These are phyloP conservation scores for Cladopsammia gracilis DNA, from an alignment of 64 coral and sea anemone genomes.

Conservation along the genomic window DNA sequence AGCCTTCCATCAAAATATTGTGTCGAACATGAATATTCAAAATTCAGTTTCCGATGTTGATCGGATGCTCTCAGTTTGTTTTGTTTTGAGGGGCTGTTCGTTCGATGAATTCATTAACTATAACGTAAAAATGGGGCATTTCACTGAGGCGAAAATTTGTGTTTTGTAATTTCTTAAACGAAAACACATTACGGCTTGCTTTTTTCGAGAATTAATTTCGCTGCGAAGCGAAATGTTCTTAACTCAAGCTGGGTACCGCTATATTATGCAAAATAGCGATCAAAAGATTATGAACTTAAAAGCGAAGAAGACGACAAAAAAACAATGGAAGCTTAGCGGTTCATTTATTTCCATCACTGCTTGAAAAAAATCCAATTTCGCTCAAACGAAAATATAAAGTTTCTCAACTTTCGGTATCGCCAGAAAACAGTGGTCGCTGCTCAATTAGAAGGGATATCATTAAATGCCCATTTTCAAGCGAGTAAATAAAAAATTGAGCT, in stretches of 20 bases:
- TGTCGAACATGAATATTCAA: constrained; percentile 77
- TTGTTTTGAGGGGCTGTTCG: neutral
- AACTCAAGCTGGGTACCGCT: constrained; percentile 54
- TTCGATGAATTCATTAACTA: constrained; percentile 32
- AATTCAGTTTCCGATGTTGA: constrained; percentile 19
- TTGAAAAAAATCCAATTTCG: constrained; percentile 51
- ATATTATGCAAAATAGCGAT: constrained; percentile 92
- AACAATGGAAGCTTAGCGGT: constrained; percentile 40
- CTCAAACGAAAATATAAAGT: neutral
- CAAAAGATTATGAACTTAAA: constrained; percentile 77
- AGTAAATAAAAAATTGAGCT: constrained; percentile 53
- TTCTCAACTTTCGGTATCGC: neutral
- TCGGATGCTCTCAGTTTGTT: constrained; percentile 34
- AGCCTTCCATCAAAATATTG: constrained; percentile 2
- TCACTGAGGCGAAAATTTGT: neutral
- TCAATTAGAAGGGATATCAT: constrained; percentile 58
- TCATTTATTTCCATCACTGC: constrained; percentile 50
- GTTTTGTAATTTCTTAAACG: constrained; percentile 26
- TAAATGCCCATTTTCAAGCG: constrained; percentile 55
- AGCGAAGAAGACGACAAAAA: constrained; percentile 51
- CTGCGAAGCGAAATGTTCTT: neutral
- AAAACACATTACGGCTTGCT: neutral
- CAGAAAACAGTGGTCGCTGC: neutral
- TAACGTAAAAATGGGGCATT: constrained; percentile 9
- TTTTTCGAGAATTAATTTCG: constrained; percentile 36